A percentile compares a stretch with the other conserved stretches of the same genome.
phyloP scores from a whole-genome alignment of 2,113 vertebrate species.

The Pomatorhinus ruficollis region DNA sequence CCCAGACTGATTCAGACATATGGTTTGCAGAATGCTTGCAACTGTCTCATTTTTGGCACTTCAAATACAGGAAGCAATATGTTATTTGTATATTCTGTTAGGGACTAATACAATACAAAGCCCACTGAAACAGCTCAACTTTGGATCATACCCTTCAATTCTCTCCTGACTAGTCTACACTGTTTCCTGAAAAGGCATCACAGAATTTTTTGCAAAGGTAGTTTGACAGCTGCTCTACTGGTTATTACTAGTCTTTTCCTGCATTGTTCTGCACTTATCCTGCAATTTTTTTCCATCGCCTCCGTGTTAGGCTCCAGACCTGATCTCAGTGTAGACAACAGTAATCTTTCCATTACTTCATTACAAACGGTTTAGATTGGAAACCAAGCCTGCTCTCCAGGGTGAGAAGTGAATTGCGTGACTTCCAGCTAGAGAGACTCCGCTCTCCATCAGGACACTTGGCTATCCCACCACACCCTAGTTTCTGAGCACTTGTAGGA shows the following conservation, averaged over 20 bases:
- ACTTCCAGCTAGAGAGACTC: not conserved
- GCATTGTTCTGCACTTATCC: not conserved
- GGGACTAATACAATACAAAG: slow-evolving; percentile 57
- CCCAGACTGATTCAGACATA: slow-evolving; percentile 50
- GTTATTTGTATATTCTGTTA: slow-evolving; percentile 63
- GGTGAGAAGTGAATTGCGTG: not conserved
- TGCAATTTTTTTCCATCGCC: not conserved
- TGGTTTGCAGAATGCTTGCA: slow-evolving; percentile 60
- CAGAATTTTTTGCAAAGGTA: slow-evolving; percentile 27
- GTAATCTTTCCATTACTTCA: slow-evolving; percentile 58
- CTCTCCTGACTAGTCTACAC: slow-evolving; percentile 42
- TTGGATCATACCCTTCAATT: slow-evolving; percentile 55
- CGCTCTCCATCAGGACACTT: not conserved
- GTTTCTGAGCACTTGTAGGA: not conserved
- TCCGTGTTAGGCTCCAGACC: not conserved
- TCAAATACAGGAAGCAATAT: slow-evolving; percentile 65
- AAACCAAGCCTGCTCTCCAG: not conserved
- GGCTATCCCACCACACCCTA: not conserved
- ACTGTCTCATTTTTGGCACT: slow-evolving; percentile 62
- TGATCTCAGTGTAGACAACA: slow-evolving; percentile 25
- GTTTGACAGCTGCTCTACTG: slow-evolving; percentile 34
- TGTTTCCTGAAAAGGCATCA: slow-evolving; percentile 58
- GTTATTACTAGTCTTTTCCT: slow-evolving; percentile 35
- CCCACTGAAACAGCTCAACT: slow-evolving; percentile 51
- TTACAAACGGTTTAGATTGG: not conserved